These are phyloP conservation scores for Dioctria rufipes DNA, from an alignment of 2,888 invertebrate species.

Conservation along the genomic window DNA sequence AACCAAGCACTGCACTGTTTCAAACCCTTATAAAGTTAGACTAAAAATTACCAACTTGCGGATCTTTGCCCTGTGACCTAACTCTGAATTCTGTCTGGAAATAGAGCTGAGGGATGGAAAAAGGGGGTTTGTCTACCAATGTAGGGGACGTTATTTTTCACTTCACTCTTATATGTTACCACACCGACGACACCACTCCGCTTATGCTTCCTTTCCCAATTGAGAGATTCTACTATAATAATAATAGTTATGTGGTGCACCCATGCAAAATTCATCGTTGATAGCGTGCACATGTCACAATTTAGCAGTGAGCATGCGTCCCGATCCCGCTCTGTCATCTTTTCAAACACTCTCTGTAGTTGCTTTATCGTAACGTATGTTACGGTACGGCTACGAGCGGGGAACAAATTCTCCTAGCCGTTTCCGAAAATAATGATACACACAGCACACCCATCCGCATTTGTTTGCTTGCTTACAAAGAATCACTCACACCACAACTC, in stretches of 20 bases:
- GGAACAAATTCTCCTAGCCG: too few relatives aligned
- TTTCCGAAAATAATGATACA: too few relatives aligned
- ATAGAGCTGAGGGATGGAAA: background rate
- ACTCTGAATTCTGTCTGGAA: slow-evolving; percentile 5
- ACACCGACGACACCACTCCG: slow-evolving; percentile 12
- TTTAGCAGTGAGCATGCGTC: slow-evolving; percentile 34
- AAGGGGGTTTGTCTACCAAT: slow-evolving; percentile 12
- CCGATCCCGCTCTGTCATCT: background rate
- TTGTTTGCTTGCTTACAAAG: too few relatives aligned
- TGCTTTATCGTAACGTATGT: background rate
- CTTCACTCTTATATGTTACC: background rate
- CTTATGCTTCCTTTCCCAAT: slow-evolving; percentile 12
- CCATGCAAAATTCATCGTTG: slow-evolving; percentile 29
- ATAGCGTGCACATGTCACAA: slow-evolving; percentile 48
- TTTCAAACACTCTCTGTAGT: slow-evolving; percentile 6
- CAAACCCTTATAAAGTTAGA: slow-evolving; percentile 8
- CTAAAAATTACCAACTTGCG: slow-evolving; percentile 13
- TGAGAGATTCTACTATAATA: slow-evolving; percentile 13
- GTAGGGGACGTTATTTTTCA: background rate
- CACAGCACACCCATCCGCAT: too few relatives aligned
- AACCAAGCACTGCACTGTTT: slow-evolving; percentile 1
- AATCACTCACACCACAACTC: too few relatives aligned
- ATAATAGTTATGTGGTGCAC: background rate
- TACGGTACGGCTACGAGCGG: background rate
- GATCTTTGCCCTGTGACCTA: slow-evolving; percentile 39